phyloP scores from a whole-genome alignment of 2,888 invertebrate genomes.

The Tipula unca region DNA sequence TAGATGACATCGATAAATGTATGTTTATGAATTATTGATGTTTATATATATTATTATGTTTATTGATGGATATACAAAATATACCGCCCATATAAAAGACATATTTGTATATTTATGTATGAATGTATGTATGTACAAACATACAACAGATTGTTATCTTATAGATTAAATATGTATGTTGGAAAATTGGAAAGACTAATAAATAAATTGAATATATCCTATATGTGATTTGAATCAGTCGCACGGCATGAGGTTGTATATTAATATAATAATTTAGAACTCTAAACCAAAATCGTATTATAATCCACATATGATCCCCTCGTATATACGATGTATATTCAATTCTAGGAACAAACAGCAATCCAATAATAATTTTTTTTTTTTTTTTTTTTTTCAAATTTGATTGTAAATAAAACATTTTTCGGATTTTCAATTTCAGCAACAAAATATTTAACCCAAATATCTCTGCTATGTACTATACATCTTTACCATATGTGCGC shows the following conservation, averaged over 20 bases:
- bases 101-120: not conserved
- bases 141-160: not conserved
- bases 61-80: not conserved
- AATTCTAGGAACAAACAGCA: not conserved
- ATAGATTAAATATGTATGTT: not conserved
- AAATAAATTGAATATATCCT: not conserved
- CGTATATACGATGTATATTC: not conserved
- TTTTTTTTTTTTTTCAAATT: not conserved
- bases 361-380: not conserved
- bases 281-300: not conserved
- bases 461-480: not conserved
- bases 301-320: not conserved
- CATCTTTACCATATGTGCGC: not conserved
- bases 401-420: not conserved
- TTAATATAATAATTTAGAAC: not conserved
- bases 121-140: no score
- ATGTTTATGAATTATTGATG: not conserved
- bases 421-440: not conserved
- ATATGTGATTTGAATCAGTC: not conserved
- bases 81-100: not conserved
- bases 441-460: constrained; percentile 8
- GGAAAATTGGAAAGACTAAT: not conserved
- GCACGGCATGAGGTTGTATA: not conserved
- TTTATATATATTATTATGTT: not conserved
- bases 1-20: not conserved